A percentile compares a stretch with the other conserved stretches of the same genome.
phyloP scores from a whole-genome alignment of 23 tunicate species.

The Trididemnum miniatum region DNA sequence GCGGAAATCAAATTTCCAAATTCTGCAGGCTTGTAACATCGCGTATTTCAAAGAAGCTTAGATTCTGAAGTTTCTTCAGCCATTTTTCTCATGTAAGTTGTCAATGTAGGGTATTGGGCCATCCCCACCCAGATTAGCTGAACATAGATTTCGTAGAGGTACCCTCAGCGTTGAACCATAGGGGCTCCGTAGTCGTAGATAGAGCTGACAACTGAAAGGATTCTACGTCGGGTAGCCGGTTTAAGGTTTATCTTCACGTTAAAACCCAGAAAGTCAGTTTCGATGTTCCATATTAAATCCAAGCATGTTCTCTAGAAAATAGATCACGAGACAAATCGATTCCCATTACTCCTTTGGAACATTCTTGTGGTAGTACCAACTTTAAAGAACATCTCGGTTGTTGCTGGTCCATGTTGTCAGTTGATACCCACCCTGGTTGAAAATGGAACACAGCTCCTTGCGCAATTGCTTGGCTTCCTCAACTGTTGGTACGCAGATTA shows the following conservation, averaged over 20 bases:
- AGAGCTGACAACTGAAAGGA: conserved; percentile 35
- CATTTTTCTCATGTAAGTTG: conserved; percentile 10
- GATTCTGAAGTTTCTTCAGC: neutral
- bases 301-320: conserved; percentile 41
- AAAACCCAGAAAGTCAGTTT: conserved; percentile 46
- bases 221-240: neutral
- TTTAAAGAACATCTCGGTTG: conserved; percentile 25
- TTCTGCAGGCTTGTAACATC: conserved; percentile 40
- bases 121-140: conserved; percentile 31
- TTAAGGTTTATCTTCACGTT: neutral
- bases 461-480: too few relatives aligned
- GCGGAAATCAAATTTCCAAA: conserved; percentile 18
- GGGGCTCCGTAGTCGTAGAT: conserved; percentile 42
- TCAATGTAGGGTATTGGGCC: conserved; percentile 5
- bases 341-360: conserved; percentile 12
- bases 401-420: conserved; percentile 47
- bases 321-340: neutral
- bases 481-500: too few relatives aligned
- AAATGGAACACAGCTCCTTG: too few relatives aligned
- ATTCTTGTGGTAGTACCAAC: conserved; percentile 27
- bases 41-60: conserved; percentile 1
- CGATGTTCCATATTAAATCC: conserved; percentile 47
- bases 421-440: conserved; percentile 35
- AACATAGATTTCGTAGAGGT: conserved; percentile 32
- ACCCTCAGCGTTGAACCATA: conserved; percentile 34